These are phyloP conservation scores for Marcusenius ussheri DNA, from an alignment of 2,113 vertebrate genomes.

Conservation along the genomic window DNA sequence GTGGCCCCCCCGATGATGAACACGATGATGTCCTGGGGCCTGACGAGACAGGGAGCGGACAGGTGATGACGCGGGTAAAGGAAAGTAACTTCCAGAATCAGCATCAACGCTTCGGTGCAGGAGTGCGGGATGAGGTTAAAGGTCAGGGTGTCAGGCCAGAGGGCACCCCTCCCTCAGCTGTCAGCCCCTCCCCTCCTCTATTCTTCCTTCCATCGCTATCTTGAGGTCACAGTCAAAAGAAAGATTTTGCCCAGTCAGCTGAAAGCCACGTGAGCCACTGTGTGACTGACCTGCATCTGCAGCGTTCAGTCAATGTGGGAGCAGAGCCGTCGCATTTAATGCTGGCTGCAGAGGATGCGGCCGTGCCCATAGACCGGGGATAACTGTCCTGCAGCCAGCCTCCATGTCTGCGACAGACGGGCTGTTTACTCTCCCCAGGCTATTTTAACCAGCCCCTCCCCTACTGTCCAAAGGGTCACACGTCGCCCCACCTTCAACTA, in stretches of 20 bases:
- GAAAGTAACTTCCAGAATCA: not conserved
- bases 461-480: not conserved
- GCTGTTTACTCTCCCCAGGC: not conserved
- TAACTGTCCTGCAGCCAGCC: not conserved
- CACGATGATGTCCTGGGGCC: conserved; percentile 86
- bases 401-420: not conserved
- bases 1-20: conserved; percentile 90
- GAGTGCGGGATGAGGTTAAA: conserved; percentile 4
- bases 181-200: not conserved
- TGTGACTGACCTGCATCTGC: not conserved
- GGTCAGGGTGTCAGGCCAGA: not conserved
- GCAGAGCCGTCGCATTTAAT: not conserved
- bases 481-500: not conserved
- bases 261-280: not conserved
- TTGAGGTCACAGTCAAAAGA: not conserved
- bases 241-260: not conserved
- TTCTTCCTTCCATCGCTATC: not conserved
- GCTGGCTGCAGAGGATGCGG: not conserved
- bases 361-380: not conserved
- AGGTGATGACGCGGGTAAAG: not conserved
- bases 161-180: not conserved
- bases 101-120: conserved; percentile 1
- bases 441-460: not conserved
- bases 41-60: conserved; percentile 38
- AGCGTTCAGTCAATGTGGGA: not conserved